Evolutionary conservation across 2,888 invertebrate species (phyloP), one percentile per base, ranked within the genome.

Genomic region (Helicoverpa assulta): DNA sequence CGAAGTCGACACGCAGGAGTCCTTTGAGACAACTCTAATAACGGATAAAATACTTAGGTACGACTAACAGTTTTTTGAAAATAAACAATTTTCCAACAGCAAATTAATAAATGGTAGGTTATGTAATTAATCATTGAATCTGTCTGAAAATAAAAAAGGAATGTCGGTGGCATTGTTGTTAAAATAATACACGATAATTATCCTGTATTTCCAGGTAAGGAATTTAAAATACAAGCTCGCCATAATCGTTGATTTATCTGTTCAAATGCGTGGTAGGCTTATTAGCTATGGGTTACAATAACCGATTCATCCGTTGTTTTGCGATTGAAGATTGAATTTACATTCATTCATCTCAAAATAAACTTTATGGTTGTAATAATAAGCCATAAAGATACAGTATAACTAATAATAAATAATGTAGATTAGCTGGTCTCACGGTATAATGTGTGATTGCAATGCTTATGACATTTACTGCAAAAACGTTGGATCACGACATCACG

Each of bases 391-490:
- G 18, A 51, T 19, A 19, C 12, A 10, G 6, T 19, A 0, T 18
- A 43, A 43, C 29, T 16, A 52, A 52, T 60, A 52, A 52, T 51
- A 51, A 14, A 54, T 37, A 47, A 26, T 47, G 29, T 54, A 50
- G 26, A 61, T 58, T 68, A 40, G 14, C 26, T 53, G 52, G 63
- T 54, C 60, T 57, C 60, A 40, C 37, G 77, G 74, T 71, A 77
- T 75, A 54, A 58, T 78, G 69, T 71, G 70, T 62, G 63, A 77
- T 80, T 83, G 81, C 84, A 85, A 82, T 81, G 74, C 81, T 84
- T 84, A 78, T 80, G 83, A 64, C 47, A 84, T 84, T 85, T 86
- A 85, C 69, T 86, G 88, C 86, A 89, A 88, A 89, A 87, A 83
- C 70, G 62, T 71, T 72, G 70, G 71, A 82, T 84, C 85, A 76